Base-by-base conservation (phyloP, 1,140 invertebrate genomes). In the Lethocerus indicus region DNA sequence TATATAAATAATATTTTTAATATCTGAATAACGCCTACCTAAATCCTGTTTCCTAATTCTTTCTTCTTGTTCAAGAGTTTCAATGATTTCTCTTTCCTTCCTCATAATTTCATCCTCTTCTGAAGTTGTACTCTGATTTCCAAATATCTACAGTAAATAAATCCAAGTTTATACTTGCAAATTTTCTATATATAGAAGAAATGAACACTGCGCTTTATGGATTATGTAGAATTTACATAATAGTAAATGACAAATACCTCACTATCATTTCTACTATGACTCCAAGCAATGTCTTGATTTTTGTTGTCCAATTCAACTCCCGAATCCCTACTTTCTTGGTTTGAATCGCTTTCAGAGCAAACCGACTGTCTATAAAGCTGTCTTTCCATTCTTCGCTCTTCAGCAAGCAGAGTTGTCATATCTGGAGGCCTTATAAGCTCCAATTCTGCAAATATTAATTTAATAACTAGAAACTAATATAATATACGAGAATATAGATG, bases 231-330 rank as follows among this genome's bases (percentile, higher is more conserved):
- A 9, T 32, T 32, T 32, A 32, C n/a, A 9, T 32, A 32, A 9
- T 9, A 32, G n/a, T 32, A 32, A n/a, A 32, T 25, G 39, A 40
- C 45, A 51, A 54, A 50, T 61, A 71, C 69, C 60, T 85, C 81
- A 61, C 81, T 83, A 59, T 81, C 81, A 58, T 84, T 80, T 48
- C 81, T 73, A 56, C 79, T 82, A 57, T 84, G 81, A 61, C 65
- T 78, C 63, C 62, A 73, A 71, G 77, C 73, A 3, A 68, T 26
- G 12, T 56, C 71, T 54, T 74, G 71, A 53, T 69, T 68, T 18
- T 68, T 70, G 5, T 71, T 64, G 47, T 80, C 78, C 7, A 81
- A 65, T 57, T 81, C 79, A 0, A 86, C 79, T 1, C 82, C 83
- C 0, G 81, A 84, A 61, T 85, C 82, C 42, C 81, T 68, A 53